These are phyloP conservation scores for Pararge aegeria DNA, from an alignment of 1,140 invertebrate species.

Conservation along the genomic window DNA sequence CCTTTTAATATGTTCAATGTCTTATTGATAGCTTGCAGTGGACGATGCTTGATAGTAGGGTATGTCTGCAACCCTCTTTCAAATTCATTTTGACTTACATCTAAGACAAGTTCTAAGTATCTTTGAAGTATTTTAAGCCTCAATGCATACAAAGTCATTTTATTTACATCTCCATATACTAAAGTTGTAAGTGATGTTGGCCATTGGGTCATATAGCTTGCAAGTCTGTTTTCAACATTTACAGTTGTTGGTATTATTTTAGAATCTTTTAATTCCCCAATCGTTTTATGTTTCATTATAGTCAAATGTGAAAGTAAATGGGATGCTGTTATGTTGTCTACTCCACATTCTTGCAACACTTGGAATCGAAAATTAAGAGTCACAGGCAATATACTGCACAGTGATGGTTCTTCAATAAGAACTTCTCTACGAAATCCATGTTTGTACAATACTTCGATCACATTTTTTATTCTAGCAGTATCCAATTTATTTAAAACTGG, in stretches of 20 bases:
- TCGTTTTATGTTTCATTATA: constrained; percentile 55
- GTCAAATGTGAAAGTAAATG: constrained; percentile 53
- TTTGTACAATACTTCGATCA: constrained; percentile 45
- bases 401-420: constrained; percentile 49
- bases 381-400: constrained; percentile 59
- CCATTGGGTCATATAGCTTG: constrained; percentile 58
- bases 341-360: constrained; percentile 67
- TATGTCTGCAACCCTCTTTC: constrained; percentile 67
- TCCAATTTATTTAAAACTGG: constrained; percentile 53
- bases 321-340: constrained; percentile 41
- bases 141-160: constrained; percentile 53
- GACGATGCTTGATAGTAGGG: constrained; percentile 72
- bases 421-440: constrained; percentile 47
- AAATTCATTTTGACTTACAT: constrained; percentile 70
- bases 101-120: constrained; percentile 71
- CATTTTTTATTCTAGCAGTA: constrained; percentile 36
- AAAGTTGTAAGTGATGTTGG: constrained; percentile 62
- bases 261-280: constrained; percentile 59
- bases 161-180: constrained; percentile 47
- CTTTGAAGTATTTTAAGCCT: constrained; percentile 64
- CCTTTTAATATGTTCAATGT: constrained; percentile 72
- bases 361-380: constrained; percentile 59
- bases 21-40: constrained; percentile 68
- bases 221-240: constrained; percentile 70
- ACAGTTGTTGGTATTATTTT: constrained; percentile 41